Percentiles rank a stretch among this genome's conserved stretches.
phyloP scores from a whole-genome alignment of 2,888 invertebrate species.

The Drosophila setosimentum region DNA sequence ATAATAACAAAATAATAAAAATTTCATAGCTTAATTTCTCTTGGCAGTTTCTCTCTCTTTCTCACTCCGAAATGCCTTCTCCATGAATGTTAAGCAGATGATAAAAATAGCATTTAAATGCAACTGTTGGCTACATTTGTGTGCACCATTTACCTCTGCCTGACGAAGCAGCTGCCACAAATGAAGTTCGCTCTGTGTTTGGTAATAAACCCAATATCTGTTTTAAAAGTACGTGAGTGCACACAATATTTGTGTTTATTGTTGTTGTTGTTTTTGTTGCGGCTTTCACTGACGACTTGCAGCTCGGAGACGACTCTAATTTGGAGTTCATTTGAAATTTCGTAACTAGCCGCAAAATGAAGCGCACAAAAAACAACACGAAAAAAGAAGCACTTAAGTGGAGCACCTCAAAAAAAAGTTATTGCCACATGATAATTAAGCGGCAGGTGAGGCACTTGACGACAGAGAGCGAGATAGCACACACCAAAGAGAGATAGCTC shows the following conservation, averaged over 20 bases:
- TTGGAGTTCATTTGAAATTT: conserved; percentile 65
- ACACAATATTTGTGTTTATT: conserved; percentile 53
- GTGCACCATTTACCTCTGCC: conserved; percentile 4
- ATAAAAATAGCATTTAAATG: conserved; percentile 26
- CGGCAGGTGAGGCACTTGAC: conserved; percentile 44
- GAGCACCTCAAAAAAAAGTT: conserved; percentile 45
- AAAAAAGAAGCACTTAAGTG: conserved; percentile 41
- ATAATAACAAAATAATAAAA: background rate
- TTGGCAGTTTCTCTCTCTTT: background rate
- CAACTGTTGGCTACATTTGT: conserved; percentile 12
- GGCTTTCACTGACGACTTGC: conserved; percentile 49
- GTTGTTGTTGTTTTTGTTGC: conserved; percentile 21
- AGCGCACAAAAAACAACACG: conserved; percentile 26
- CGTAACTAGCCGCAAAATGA: conserved; percentile 49
- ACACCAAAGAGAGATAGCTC: background rate
- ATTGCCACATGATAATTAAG: conserved; percentile 57
- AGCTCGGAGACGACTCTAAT: background rate
- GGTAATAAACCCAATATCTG: conserved; percentile 72
- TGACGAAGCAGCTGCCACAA: conserved; percentile 55
- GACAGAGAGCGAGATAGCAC: background rate
- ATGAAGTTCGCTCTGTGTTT: conserved; percentile 35
- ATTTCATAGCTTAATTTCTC: background rate
- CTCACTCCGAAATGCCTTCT: background rate
- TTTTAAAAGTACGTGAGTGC: conserved; percentile 32
- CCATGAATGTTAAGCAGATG: conserved; percentile 37